phyloP scores from a whole-genome alignment of 2,113 vertebrate species.

The Orthochromis malagaraziensis region DNA sequence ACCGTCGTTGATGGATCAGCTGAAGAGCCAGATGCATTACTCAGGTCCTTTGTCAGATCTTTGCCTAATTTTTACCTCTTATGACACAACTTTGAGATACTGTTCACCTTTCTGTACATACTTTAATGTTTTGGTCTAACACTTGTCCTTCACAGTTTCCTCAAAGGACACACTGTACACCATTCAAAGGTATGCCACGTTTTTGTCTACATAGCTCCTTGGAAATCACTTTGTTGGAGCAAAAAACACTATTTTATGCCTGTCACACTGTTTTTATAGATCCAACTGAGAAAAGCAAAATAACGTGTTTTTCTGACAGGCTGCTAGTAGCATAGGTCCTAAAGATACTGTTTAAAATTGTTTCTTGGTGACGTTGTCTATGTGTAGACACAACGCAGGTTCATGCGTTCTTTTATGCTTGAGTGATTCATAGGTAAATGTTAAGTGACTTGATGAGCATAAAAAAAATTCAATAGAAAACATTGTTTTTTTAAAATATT shows the following conservation, averaged over 20 bases:
- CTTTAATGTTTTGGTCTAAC: neutral
- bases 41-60: neutral
- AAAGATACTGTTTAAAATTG: neutral
- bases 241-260: neutral
- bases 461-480: neutral
- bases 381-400: neutral
- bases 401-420: neutral
- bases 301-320: neutral
- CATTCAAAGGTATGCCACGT: neutral
- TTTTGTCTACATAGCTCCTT: neutral
- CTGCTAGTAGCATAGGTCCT: neutral
- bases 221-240: neutral
- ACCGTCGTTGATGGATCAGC: rapidly evolving
- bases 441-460: neutral
- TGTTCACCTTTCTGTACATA: neutral
- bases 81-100: neutral
- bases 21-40: neutral
- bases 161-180: neutral
- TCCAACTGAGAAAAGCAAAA: neutral
- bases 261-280: neutral
- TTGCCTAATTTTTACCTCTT: neutral
- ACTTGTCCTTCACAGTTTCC: neutral
- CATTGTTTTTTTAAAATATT: rapidly evolving
- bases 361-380: neutral
- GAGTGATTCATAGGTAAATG: neutral